These are phyloP conservation scores for Willowsia nigromaculata DNA, from an alignment of 2,888 invertebrate species.

Conservation along the genomic window DNA sequence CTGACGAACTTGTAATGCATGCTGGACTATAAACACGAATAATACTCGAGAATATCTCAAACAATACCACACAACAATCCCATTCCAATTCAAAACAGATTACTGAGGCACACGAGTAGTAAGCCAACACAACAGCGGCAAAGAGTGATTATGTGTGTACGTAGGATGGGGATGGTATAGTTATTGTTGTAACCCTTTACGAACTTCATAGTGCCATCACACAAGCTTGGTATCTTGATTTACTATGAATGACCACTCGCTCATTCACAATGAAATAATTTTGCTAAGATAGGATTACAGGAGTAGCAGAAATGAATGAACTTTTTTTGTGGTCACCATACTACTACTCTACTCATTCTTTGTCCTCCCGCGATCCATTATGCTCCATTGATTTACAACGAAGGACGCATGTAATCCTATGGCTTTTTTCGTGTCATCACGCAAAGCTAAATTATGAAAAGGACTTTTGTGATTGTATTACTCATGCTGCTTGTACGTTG, in stretches of 20 bases:
- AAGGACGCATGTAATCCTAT: conserved; percentile 68
- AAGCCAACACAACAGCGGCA: neutral
- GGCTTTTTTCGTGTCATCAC: conserved; percentile 68
- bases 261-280: neutral
- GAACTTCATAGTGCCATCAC: neutral
- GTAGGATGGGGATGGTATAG: neutral
- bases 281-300: neutral
- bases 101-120: conserved; percentile 37
- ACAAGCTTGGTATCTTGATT: conserved; percentile 9
- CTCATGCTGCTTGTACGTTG: neutral
- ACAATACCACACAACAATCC: conserved; percentile 46
- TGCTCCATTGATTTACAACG: conserved; percentile 63
- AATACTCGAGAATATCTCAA: neutral
- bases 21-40: neutral
- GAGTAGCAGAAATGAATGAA: conserved; percentile 41
- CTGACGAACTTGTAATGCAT: neutral
- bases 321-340: conserved; percentile 50
- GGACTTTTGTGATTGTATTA: neutral
- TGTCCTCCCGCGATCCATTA: neutral
- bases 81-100: conserved; percentile 35
- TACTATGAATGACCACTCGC: conserved; percentile 56
- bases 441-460: conserved; percentile 39
- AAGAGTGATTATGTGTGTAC: neutral
- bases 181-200: conserved; percentile 14
- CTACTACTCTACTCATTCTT: neutral